These are phyloP conservation scores for Rhinogobio ventralis DNA, from an alignment of 2,797 vertebrate species.

Conservation along the genomic window DNA sequence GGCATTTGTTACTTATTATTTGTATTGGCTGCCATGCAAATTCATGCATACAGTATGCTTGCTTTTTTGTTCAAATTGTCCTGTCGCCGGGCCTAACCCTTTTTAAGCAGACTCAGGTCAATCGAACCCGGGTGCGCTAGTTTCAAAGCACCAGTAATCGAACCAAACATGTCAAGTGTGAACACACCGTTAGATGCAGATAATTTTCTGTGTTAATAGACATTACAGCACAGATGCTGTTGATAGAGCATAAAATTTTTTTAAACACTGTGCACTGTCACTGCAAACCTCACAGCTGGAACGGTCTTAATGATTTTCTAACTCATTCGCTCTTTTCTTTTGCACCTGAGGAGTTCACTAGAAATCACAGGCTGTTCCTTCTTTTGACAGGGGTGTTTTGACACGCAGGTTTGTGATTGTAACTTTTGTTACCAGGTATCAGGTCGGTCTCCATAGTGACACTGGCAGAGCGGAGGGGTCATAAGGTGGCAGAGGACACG, in stretches of 20 bases:
- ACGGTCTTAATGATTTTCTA: neutral
- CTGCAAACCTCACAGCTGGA: neutral
- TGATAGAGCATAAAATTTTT: neutral
- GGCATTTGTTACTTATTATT: too few species aligned
- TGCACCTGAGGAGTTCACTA: too few species aligned
- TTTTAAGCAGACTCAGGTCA: too few species aligned
- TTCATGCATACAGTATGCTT: too few species aligned
- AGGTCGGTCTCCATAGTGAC: slow-evolving; percentile 20
- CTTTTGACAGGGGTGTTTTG: neutral
- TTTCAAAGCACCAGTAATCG: too few species aligned
- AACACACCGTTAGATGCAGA: neutral
- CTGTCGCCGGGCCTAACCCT: too few species aligned
- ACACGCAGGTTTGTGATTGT: slow-evolving; percentile 10
- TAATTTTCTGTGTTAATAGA: neutral
- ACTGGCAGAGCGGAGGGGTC: slow-evolving; percentile 51
- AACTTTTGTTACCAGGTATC: slow-evolving; percentile 34
- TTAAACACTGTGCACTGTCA: neutral
- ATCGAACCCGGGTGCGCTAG: too few species aligned
- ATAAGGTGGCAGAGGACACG: slow-evolving; percentile 58
- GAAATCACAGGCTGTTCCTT: neutral
- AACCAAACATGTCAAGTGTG: neutral
- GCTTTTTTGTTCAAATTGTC: too few species aligned
- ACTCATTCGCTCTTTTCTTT: neutral
- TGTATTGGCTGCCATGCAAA: too few species aligned
- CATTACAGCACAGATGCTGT: neutral